Percentiles rank a stretch among this genome's conserved stretches.
Conservation (phyloP, 2,797 vertebrate genomes). For the Poeciliopsis paucimaculata region DNA sequence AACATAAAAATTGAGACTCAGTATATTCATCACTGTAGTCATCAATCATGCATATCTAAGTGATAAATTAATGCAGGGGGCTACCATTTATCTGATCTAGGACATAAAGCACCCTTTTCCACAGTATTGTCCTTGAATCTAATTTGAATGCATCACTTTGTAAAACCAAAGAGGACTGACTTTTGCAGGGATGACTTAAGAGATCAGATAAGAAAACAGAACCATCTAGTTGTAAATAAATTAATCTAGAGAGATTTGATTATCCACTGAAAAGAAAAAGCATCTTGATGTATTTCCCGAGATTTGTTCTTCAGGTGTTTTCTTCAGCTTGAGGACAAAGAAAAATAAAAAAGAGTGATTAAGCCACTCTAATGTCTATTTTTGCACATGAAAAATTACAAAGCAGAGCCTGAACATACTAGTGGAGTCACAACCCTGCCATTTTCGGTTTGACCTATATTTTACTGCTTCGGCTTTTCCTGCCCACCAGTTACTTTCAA, state of each 20-base stretch:
- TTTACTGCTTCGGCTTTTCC: conserved; percentile 15
- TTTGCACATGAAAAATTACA: not conserved
- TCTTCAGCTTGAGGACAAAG: not conserved
- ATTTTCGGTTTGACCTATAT: conserved; percentile 1
- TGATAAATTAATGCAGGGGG: not conserved
- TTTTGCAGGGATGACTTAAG: not conserved
- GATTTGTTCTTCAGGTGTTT: not conserved
- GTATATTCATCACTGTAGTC: not conserved
- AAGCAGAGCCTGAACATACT: not conserved
- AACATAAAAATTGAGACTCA: not conserved
- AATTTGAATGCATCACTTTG: not conserved
- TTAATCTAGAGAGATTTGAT: not conserved
- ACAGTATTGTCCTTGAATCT: not conserved
- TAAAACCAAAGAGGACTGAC: not conserved
- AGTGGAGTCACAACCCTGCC: not conserved
- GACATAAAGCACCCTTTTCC: not conserved
- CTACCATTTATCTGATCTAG: not conserved
- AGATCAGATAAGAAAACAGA: not conserved
- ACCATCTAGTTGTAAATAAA: not conserved
- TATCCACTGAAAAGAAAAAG: not conserved
- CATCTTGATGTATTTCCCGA: not conserved
- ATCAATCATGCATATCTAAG: not conserved
- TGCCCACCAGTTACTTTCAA: conserved; percentile 52
- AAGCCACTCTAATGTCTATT: not conserved
- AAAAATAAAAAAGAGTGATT: not conserved